These are phyloP conservation scores for Tinamus major DNA, from an alignment of 2,797 vertebrate species.

Conservation along the genomic window DNA sequence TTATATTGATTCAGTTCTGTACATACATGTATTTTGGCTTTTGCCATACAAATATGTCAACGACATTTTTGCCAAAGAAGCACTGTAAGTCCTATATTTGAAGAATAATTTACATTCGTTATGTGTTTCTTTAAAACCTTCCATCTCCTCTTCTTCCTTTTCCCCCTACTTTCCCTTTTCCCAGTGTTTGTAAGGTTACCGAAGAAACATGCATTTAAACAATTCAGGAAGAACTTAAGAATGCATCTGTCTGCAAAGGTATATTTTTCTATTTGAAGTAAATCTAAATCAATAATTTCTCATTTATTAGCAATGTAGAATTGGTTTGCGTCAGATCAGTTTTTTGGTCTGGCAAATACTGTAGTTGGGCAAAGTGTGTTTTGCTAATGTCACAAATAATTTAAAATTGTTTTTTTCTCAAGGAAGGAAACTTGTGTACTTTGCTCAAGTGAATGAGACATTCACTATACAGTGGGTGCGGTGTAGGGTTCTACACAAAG, in stretches of 20 bases:
- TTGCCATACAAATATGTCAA: neutral
- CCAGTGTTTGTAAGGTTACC: constrained; percentile 71
- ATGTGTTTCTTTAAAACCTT: constrained; percentile 62
- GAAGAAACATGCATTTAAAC: constrained; percentile 72
- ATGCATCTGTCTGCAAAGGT: constrained; percentile 52
- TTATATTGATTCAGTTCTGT: neutral
- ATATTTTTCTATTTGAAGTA: constrained; percentile 59
- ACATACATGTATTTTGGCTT: neutral
- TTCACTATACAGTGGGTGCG: neutral
- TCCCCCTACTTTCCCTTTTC: constrained; percentile 30
- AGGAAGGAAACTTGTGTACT: neutral
- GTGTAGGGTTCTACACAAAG: neutral
- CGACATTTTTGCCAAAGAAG: neutral
- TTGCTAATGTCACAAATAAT: neutral
- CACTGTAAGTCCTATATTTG: neutral
- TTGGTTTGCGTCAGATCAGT: neutral
- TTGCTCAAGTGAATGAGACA: neutral
- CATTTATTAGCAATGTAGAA: neutral
- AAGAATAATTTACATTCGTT: constrained; percentile 20
- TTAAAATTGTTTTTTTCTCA: neutral
- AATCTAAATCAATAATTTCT: neutral
- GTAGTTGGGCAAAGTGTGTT: neutral
- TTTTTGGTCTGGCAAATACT: neutral
- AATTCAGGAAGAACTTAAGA: constrained; percentile 68
- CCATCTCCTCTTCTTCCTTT: constrained; percentile 51